Evolutionary conservation across 1,140 invertebrate species (phyloP).

Genomic region (Cydia pomonella): DNA sequence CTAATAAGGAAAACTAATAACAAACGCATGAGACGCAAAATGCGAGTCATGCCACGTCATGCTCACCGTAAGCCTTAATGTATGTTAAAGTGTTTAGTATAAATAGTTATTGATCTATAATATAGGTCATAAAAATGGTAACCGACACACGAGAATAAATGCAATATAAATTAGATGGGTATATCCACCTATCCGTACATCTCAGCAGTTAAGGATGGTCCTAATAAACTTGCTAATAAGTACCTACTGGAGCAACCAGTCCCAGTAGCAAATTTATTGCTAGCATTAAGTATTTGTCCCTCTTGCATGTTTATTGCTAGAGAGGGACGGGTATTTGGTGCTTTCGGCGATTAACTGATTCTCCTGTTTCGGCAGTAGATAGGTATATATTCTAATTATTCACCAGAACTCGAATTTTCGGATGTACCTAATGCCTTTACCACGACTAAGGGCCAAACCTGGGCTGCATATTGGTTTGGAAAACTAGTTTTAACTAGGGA

Average conservation of each 20-base stretch:
- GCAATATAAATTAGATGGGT: background rate
- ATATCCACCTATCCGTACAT: background rate
- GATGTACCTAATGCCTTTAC: background rate
- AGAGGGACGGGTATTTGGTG: slow-evolving; percentile 1
- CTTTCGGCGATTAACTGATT: background rate
- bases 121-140: too few relatives aligned
- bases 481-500: too few relatives aligned
- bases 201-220: background rate
- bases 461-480: too few relatives aligned
- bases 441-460: too few relatives aligned
- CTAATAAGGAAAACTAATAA: too few relatives aligned
- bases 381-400: background rate
- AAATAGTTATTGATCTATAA: too few relatives aligned
- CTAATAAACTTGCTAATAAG: slow-evolving; percentile 15
- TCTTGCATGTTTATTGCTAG: slow-evolving; percentile 10
- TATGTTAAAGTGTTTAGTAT: too few relatives aligned
- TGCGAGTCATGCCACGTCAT: too few relatives aligned
- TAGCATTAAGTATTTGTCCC: slow-evolving; percentile 1
- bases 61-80: too few relatives aligned
- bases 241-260: background rate
- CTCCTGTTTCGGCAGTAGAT: background rate
- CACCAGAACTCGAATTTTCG: background rate
- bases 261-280: background rate
- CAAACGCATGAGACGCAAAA: too few relatives aligned
- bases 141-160: background rate